phyloP scores from a whole-genome alignment of 2,797 vertebrate genomes.

The Astyanax mexicanus region DNA sequence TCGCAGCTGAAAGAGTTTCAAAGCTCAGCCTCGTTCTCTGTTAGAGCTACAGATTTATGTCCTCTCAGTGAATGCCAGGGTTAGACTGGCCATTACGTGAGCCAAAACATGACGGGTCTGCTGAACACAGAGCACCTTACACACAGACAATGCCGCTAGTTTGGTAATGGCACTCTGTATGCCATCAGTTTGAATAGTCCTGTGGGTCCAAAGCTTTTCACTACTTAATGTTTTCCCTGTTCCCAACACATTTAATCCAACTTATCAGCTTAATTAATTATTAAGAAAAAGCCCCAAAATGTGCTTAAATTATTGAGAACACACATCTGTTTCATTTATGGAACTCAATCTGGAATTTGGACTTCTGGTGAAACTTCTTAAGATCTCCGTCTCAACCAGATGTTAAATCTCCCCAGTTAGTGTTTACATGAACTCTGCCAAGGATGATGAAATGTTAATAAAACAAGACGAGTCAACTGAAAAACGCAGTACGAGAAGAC shows the following conservation, averaged over 20 bases:
- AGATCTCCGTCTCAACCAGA: too few species aligned
- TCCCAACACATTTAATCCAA: too few species aligned
- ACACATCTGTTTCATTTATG: background rate
- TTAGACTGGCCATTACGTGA: conserved; percentile 52
- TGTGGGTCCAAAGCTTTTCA: background rate
- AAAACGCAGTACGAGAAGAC: background rate
- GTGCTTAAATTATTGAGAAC: too few species aligned
- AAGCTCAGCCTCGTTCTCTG: conserved; percentile 1
- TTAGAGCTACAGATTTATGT: conserved; percentile 52
- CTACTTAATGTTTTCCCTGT: too few species aligned
- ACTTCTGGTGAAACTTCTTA: background rate
- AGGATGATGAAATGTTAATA: background rate
- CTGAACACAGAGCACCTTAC: background rate
- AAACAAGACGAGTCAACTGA: background rate
- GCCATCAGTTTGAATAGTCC: background rate
- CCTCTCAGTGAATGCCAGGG: conserved; percentile 52
- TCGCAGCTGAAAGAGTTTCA: conserved; percentile 31
- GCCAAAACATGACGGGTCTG: background rate
- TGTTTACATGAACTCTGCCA: conserved; percentile 5
- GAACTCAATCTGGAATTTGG: background rate
- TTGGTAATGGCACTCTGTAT: background rate
- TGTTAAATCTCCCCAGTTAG: background rate
- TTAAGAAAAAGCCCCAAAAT: too few species aligned
- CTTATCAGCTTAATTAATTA: too few species aligned
- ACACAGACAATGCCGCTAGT: too few species aligned